Base-by-base conservation (phyloP, 2,888 invertebrate genomes). In the Julus scandinavius region DNA sequence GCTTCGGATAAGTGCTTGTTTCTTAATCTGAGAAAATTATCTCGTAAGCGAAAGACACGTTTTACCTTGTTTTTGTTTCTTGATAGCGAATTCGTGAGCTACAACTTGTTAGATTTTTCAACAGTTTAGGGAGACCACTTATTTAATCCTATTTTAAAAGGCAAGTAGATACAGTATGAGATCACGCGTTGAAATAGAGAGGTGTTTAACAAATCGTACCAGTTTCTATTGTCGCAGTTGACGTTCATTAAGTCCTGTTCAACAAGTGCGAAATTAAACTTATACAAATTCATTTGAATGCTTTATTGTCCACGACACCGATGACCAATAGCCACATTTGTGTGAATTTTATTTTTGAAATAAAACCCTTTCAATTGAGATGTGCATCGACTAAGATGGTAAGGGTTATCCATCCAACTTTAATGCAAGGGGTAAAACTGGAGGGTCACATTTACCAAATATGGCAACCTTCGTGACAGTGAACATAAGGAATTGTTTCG, bases 21-120 rank as follows among this genome's bases (percentile, higher is more conserved):
- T n/a, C 20, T 63, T 63, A 63, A 63, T 63, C 63, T 63, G 20
- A 17, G 20, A 63, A 63, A 63, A 63, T 54, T 54, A 63, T 63
- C 63, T 63, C 63, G 13, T 54, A 54, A 54, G 17, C 54, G 54
- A 54, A 54, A 54, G 2, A 54, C 54, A 63, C 63, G 63, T 63
- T 63, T 63, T 63, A 20, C n/a, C 63, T 7, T 63, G 17, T 63
- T 63, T 63, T 63, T 63, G 6, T n/a, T 63, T 20, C n/a, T 63
- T 63, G 63, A 63, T 45, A 63, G 20, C 63, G 20, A 63, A 63
- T 54, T 54, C 54, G 54, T 54, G 54, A 13, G 13, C 15, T 54
- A 17, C 54, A 54, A 54, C 54, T 54, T 17, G 54, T 54, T 2
- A 17, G 54, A 54, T 54, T 54, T 54, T 54, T 4, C 13, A 17